These are phyloP conservation scores for Apis laboriosa DNA, from an alignment of 1,140 invertebrate genomes.

Conservation along the genomic window DNA sequence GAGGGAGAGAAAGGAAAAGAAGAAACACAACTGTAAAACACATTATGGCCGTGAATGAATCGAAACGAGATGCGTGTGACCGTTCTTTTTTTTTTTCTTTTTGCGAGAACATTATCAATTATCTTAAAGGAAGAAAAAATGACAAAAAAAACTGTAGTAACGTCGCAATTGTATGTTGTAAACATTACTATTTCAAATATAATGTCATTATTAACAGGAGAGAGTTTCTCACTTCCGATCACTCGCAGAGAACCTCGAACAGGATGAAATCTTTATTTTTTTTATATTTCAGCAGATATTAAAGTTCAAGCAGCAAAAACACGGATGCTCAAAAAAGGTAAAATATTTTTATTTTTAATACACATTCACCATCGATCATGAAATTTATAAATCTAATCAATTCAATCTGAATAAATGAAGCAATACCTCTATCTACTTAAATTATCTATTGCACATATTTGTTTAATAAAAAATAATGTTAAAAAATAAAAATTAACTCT, in stretches of 20 bases:
- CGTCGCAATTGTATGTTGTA: constrained; percentile 72
- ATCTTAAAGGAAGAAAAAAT: constrained; percentile 54
- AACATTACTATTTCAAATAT: constrained; percentile 74
- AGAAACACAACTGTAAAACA: constrained; percentile 21
- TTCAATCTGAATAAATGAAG: background rate
- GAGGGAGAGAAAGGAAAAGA: constrained; percentile 13
- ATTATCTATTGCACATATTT: background rate
- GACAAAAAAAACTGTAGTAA: constrained; percentile 61
- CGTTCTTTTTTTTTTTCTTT: constrained; percentile 5
- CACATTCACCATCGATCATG: background rate
- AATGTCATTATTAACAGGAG: constrained; percentile 69
- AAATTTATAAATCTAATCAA: background rate
- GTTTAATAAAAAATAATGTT: too few relatives aligned
- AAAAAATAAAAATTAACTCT: too few relatives aligned
- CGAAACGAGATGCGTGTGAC: constrained; percentile 47
- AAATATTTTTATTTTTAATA: background rate
- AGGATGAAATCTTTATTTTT: too few relatives aligned
- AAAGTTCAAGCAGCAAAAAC: too few relatives aligned
- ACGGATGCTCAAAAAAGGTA: background rate
- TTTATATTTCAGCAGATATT: background rate
- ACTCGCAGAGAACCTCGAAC: background rate
- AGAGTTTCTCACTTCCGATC: constrained; percentile 36
- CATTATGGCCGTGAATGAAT: constrained; percentile 32
- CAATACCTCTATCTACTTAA: background rate
- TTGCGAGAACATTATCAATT: constrained; percentile 63